Evolutionary conservation across 2,113 vertebrate species (phyloP), one percentile per base, ranked within the genome.

Genomic region (Strix uralensis): DNA sequence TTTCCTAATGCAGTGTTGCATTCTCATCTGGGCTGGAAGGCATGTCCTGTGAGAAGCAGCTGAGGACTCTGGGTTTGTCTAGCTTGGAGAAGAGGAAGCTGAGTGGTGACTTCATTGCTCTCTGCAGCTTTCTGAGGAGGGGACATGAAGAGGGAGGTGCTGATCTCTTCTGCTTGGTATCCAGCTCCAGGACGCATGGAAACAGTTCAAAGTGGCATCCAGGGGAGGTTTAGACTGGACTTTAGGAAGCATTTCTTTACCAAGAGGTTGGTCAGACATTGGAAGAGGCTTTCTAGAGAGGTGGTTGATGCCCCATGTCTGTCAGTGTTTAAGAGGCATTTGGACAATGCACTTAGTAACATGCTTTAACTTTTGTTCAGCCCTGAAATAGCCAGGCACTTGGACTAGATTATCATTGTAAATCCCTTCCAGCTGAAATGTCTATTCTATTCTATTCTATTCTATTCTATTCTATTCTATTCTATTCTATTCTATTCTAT

Each of bases 281-380:
- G 30, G 9, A 81, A 40, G 12, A 46, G 61, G 27, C 34, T 82
- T 44, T 46, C 52, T 46, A 38, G 38, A 54, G 34, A 54, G 27
- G 15, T 38, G 15, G 19, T 46, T 0, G 0, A 38, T 52, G 44
- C 6, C 46, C 18, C 3, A 2, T 5, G 14, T 12, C 32, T 44
- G 32, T n/a, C 44, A 57, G 15, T 49, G 38, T 30, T 67, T 17
- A 59, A 69, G 32, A 36, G 9, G 26, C 26, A 17, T 78, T 69
- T 81, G 36, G 22, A 44, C 47, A 61, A 70, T 32, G 27, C 5
- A 27, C 23, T 71, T 54, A 29, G 34, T 17, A 79, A 27, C 3
- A 13, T 15, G n/a, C 44, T 75, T 77, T 66, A 49, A 66, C 17
- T 71, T 67, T 71, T 85, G 7, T 13, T 51, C 46, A 91, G 46